A percentile compares a stretch with the other conserved stretches of the same genome.
These are phyloP conservation scores for Sabatieria punctata DNA, from an alignment of 2,888 invertebrate genomes.

Conservation along the genomic window DNA sequence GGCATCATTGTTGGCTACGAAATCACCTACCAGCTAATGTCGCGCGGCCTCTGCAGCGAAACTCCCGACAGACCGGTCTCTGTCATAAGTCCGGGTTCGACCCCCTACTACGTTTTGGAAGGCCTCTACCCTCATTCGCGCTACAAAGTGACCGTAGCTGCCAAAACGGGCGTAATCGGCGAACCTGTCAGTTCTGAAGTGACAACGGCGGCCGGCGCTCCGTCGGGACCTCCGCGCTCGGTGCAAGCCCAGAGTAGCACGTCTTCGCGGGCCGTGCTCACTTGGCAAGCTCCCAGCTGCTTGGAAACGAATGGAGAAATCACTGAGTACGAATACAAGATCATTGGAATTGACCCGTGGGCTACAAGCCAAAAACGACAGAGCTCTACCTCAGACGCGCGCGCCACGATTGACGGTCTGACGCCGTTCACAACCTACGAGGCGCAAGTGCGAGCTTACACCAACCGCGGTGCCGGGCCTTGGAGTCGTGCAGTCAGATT, in stretches of 20 bases:
- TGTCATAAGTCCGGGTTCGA: slow-evolving; percentile 18
- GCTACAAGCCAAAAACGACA: slow-evolving; percentile 17
- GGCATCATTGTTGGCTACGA: slow-evolving; percentile 27
- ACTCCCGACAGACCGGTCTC: slow-evolving; percentile 20
- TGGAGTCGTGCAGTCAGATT: slow-evolving; percentile 12
- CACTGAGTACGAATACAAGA: slow-evolving; percentile 29
- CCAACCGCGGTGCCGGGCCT: slow-evolving; percentile 26
- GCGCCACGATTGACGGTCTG: slow-evolving; percentile 22
- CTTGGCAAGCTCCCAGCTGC: slow-evolving; percentile 31
- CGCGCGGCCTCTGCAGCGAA: slow-evolving; percentile 26
- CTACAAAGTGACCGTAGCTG: slow-evolving; percentile 28
- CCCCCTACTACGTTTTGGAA: slow-evolving; percentile 21
- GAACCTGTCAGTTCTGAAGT: slow-evolving; percentile 22
- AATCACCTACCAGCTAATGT: slow-evolving; percentile 28
- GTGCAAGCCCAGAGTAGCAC: slow-evolving; percentile 11
- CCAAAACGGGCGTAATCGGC: slow-evolving; percentile 21
- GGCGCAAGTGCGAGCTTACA: slow-evolving; percentile 24
- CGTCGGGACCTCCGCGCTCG: slow-evolving; percentile 24
- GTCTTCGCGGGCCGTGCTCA: slow-evolving; percentile 14
- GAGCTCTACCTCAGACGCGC: slow-evolving; percentile 9
- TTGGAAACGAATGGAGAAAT: slow-evolving; percentile 30
- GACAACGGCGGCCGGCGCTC: slow-evolving; percentile 24
- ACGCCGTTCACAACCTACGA: slow-evolving; percentile 25
- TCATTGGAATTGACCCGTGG: slow-evolving; percentile 10
- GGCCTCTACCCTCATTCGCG: slow-evolving; percentile 28